Evolutionary conservation across 2,113 vertebrate species (phyloP), one percentile per base, ranked within the genome.

Genomic region (Indicator maculatus): DNA sequence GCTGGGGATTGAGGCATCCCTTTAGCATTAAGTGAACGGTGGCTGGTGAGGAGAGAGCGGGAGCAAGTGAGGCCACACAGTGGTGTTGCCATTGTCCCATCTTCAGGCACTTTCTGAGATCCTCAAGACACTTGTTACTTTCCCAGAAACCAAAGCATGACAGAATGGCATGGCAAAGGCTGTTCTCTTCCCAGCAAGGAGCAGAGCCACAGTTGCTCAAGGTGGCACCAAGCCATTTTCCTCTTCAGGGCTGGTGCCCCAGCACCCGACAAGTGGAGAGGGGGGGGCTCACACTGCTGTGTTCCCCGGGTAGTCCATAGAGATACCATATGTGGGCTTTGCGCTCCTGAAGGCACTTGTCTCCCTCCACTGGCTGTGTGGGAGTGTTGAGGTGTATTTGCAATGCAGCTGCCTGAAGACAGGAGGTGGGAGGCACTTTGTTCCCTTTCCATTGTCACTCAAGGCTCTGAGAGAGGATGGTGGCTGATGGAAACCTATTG

Each of bases 281-380:
- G 61, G 6, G 6, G 19, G 13, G 14, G 5, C 28, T 86, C 28
- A 76, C 23, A 52, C 16, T 4, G 3, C 47, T 20, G 12, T 18
- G 9, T 60, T 39, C 24, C 52, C 20, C 0, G 3, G 0, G 26
- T 6, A 15, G 23, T 39, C 53, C 38, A 16, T 2, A 2, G 38
- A 72, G 26, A 4, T 1, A 36, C 36, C 36, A 36, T 36, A 1
- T 12, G 18, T 72, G 31, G 9, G 31, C 14, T 93, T 47, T 47
- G 41, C 27, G 11, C 9, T 36, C 12, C 9, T 31, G 45, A 33
- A 61, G 65, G 65, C 38, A 23, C 16, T 23, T 19, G 12, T n/a
- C 39, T 90, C 27, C n/a, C 30, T 64, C 24, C 3, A 0, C 30
- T 13, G 38, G 15, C 26, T 60, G 2, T 16, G 6, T 41, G 26